phyloP scores from a whole-genome alignment of 2,888 invertebrate species.

The Drosophila suboccidentalis region DNA sequence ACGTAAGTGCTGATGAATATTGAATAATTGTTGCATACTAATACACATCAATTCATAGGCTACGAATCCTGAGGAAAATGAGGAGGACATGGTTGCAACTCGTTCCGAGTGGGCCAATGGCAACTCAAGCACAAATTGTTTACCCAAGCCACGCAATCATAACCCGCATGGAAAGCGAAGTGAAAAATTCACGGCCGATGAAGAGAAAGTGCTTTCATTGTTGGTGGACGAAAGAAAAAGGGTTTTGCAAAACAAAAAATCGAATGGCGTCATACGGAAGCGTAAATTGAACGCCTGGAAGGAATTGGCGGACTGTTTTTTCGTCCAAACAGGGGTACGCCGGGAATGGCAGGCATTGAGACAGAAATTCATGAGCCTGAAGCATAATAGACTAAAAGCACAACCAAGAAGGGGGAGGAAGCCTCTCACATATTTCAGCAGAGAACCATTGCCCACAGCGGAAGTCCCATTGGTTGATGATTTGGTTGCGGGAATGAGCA shows the following conservation, averaged over 20 bases:
- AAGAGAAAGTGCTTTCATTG: slow-evolving; percentile 28
- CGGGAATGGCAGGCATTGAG: slow-evolving; percentile 32
- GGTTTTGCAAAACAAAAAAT: slow-evolving; percentile 27
- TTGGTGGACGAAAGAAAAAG: slow-evolving; percentile 18
- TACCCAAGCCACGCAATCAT: not conserved
- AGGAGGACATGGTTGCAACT: not conserved
- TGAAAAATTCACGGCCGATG: slow-evolving; percentile 29
- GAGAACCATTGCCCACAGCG: not conserved
- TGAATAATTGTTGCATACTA: not conserved
- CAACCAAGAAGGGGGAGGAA: not conserved
- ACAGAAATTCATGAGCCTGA: slow-evolving; percentile 32
- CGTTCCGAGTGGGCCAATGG: not conserved
- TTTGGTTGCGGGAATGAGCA: not conserved
- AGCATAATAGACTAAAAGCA: slow-evolving; percentile 15
- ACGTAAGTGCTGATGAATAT: not conserved
- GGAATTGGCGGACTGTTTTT: slow-evolving; percentile 35
- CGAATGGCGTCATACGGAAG: slow-evolving; percentile 13
- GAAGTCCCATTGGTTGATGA: slow-evolving; percentile 3
- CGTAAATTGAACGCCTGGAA: slow-evolving; percentile 34
- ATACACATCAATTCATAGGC: not conserved
- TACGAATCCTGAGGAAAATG: not conserved
- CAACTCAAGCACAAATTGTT: too few relatives aligned
- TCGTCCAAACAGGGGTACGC: slow-evolving; percentile 22
- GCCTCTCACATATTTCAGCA: not conserved
- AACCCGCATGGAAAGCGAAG: slow-evolving; percentile 17